Evolutionary conservation across 2,888 invertebrate species (phyloP).

Genomic region (Ptychoptera albimana): DNA sequence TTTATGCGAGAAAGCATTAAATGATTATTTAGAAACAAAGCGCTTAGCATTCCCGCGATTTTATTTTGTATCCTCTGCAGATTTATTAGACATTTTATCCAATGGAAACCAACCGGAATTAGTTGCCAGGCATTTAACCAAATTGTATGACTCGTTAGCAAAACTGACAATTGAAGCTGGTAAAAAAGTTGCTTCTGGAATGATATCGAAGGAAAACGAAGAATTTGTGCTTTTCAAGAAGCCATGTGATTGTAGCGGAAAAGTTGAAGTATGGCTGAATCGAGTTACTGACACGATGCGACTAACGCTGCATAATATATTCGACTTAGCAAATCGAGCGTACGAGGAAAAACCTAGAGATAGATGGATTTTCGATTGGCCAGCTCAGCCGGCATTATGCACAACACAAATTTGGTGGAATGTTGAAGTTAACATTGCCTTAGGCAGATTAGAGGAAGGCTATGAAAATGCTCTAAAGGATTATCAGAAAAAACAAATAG

Average conservation of each 20-base stretch:
- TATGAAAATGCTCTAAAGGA: conserved; percentile 88
- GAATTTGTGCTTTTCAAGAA: conserved; percentile 49
- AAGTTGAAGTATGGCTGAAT: conserved; percentile 85
- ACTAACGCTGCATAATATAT: conserved; percentile 57
- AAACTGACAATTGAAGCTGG: conserved; percentile 31
- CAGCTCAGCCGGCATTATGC: conserved; percentile 78
- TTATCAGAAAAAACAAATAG: conserved; percentile 77
- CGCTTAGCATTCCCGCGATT: conserved; percentile 85
- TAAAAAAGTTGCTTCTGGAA: conserved; percentile 37
- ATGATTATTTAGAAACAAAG: conserved; percentile 90
- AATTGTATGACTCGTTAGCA: conserved; percentile 82
- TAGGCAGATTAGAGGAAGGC: conserved; percentile 75
- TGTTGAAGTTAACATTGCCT: conserved; percentile 79
- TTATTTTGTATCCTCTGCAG: conserved; percentile 89
- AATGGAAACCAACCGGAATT: conserved; percentile 72
- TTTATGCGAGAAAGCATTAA: conserved; percentile 84
- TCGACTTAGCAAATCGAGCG: conserved; percentile 61
- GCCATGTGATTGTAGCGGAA: conserved; percentile 71
- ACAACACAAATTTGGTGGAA: conserved; percentile 97
- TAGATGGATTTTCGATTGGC: conserved; percentile 83
- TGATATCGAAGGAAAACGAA: conserved; percentile 76
- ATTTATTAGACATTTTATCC: conserved; percentile 64
- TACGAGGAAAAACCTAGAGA: conserved; percentile 85
- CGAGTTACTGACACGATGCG: conserved; percentile 74
- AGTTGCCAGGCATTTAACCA: conserved; percentile 71